phyloP scores from a whole-genome alignment of 2,797 vertebrate species.

The Pangasius larnaudii region DNA sequence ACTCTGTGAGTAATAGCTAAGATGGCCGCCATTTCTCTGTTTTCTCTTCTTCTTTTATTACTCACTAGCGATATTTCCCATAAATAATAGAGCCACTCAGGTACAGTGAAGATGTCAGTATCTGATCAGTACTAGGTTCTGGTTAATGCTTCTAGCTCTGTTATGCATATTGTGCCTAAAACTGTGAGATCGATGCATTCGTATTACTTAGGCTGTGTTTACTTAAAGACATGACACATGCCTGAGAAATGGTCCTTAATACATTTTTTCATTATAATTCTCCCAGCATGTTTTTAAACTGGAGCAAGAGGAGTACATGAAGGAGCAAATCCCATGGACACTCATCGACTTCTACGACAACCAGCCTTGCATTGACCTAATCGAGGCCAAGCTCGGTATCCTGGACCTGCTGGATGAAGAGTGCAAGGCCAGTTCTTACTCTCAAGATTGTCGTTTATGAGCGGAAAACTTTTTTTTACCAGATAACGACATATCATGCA shows the following conservation, averaged over 20 bases:
- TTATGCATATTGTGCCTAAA: background rate
- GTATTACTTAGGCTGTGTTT: background rate
- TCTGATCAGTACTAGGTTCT: background rate
- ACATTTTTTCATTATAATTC: background rate
- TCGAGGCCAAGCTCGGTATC: conserved; percentile 91
- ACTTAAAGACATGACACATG: background rate
- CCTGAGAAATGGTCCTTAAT: background rate
- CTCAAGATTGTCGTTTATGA: background rate
- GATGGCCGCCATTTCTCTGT: background rate
- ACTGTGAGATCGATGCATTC: background rate
- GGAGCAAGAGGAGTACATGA: conserved; percentile 92
- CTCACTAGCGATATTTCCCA: background rate
- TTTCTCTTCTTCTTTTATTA: background rate
- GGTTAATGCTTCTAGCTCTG: background rate
- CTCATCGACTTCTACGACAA: conserved; percentile 89
- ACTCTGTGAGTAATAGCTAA: conserved; percentile 80
- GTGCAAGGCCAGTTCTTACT: conserved; percentile 83
- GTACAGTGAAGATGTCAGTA: background rate
- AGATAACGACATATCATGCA: background rate
- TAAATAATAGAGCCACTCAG: background rate
- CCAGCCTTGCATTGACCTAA: conserved; percentile 92
- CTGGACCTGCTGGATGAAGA: conserved; percentile 95
- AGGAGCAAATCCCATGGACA: conserved; percentile 88
- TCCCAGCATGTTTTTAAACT: conserved; percentile 91
- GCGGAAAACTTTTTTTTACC: background rate